Conservation (phyloP, 2,888 invertebrate species). For the Xestia sexstrigata region DNA sequence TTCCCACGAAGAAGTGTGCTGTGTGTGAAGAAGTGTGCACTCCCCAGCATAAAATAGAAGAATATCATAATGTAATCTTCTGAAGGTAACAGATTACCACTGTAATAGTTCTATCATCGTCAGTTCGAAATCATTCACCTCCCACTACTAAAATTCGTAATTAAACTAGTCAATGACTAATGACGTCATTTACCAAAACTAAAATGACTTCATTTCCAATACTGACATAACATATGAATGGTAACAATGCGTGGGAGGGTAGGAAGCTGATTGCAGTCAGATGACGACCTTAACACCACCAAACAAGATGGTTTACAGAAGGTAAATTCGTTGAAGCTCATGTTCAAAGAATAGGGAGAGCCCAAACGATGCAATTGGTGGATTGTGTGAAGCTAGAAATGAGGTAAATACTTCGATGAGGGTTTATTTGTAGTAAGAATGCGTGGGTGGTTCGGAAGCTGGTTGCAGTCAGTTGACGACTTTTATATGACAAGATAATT, state of each 20-base stretch:
- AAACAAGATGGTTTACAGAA: conserved; percentile 16
- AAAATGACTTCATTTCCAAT: conserved; percentile 43
- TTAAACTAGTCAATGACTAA: conserved; percentile 30
- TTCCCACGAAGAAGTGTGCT: neutral
- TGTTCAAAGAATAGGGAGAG: too few relatives aligned
- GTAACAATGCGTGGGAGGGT: conserved; percentile 36
- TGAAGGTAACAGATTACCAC: neutral
- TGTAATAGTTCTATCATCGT: neutral
- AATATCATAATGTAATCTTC: neutral
- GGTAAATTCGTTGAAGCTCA: neutral
- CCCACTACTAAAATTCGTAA: neutral
- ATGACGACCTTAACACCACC: conserved; percentile 30
- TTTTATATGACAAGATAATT: conserved; percentile 8
- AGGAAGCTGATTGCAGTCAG: conserved; percentile 45
- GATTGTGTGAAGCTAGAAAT: too few relatives aligned
- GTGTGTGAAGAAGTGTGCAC: neutral
- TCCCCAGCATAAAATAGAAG: neutral
- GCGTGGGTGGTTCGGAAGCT: conserved; percentile 46
- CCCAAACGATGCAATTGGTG: too few relatives aligned
- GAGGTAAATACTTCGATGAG: too few relatives aligned
- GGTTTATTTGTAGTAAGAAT: conserved; percentile 31
- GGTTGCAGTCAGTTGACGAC: conserved; percentile 16
- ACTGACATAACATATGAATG: conserved; percentile 48
- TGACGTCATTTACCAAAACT: conserved; percentile 41
- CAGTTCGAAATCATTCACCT: neutral